phyloP scores from a whole-genome alignment of 2,113 vertebrate species.

The Toxostoma redivivum region DNA sequence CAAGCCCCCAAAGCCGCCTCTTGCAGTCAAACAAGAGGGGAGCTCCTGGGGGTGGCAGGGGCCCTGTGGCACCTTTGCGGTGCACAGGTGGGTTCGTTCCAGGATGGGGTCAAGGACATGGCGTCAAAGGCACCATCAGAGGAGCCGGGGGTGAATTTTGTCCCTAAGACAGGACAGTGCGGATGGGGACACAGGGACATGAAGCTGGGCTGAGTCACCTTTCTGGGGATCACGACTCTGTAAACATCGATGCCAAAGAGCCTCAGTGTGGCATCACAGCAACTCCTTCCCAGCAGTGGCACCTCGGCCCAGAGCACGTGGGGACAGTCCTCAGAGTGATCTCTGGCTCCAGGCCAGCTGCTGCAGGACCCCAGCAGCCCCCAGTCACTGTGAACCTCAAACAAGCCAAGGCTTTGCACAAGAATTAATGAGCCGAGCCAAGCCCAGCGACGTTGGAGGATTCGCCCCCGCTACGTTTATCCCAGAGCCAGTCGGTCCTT shows the following conservation, averaged over 20 bases:
- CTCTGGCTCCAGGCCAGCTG: not conserved
- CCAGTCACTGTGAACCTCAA: rapidly evolving
- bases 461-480: not conserved
- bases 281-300: rapidly evolving
- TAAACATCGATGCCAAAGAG: not conserved
- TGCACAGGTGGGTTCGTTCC: rapidly evolving
- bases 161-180: not conserved
- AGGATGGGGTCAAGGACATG: not conserved
- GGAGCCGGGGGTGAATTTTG: not conserved
- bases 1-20: not conserved
- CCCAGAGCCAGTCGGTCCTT: not conserved
- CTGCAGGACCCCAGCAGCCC: not conserved
- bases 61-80: not conserved
- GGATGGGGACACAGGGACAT: rapidly evolving
- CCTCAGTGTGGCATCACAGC: rapidly evolving
- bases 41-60: not conserved
- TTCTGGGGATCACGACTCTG: rapidly evolving
- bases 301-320: rapidly evolving
- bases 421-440: not conserved
- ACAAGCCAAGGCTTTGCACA: not conserved
- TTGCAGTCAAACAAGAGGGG: not conserved
- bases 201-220: not conserved
- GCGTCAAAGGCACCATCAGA: not conserved
- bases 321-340: not conserved
- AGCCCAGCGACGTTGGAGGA: not conserved